Evolutionary conservation across 2,888 invertebrate genomes (phyloP).

Genomic region (Antheraea assamensis): DNA sequence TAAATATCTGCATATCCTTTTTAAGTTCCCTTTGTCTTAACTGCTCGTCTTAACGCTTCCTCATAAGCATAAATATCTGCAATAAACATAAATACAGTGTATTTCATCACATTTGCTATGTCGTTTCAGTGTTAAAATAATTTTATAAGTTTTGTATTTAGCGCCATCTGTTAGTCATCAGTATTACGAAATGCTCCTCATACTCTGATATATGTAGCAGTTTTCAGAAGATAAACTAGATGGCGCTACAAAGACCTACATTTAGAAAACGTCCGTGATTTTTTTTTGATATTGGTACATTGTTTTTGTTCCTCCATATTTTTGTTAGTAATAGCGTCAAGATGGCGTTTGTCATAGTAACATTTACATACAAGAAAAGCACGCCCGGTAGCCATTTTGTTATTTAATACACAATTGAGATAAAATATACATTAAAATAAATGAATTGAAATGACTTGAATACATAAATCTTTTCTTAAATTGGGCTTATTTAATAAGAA

Average conservation of each 20-base stretch:
- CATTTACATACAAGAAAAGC: neutral
- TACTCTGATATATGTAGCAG: neutral
- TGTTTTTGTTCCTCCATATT: neutral
- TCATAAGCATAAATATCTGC: too few species aligned
- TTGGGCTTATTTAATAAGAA: neutral
- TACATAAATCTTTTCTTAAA: neutral
- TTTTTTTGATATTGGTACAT: neutral
- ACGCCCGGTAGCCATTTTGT: neutral
- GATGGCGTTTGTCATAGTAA: constrained; percentile 31
- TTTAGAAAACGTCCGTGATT: neutral
- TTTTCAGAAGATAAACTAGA: constrained; percentile 18
- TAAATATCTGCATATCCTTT: too few species aligned
- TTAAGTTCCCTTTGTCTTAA: too few species aligned
- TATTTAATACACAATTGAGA: neutral
- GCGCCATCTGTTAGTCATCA: constrained; percentile 22
- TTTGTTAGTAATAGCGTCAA: constrained; percentile 17
- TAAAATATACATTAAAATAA: neutral
- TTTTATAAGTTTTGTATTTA: neutral
- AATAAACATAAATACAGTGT: too few species aligned
- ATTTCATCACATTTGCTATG: too few species aligned
- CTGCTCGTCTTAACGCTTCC: too few species aligned
- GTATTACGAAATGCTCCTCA: neutral
- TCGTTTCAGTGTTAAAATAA: too few species aligned
- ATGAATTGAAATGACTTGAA: neutral
- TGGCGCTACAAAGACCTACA: constrained; percentile 24